Evolutionary conservation across 2,888 invertebrate species (phyloP).

Genomic region (Heliconius sara): DNA sequence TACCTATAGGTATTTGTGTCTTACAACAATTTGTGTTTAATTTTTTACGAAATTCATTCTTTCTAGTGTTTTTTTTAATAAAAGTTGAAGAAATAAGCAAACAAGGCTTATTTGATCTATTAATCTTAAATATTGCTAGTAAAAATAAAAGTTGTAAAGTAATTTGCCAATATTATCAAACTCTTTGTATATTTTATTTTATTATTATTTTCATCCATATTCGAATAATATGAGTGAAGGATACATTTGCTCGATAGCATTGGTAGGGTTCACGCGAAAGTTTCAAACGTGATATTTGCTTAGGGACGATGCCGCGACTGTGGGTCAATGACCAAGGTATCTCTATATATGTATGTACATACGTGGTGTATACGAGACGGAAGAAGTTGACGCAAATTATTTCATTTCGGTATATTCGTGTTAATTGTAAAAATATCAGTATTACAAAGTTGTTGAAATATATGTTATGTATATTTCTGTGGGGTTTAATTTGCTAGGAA

Average conservation of each 20-base stretch:
- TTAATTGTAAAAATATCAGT: background rate
- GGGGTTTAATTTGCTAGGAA: background rate
- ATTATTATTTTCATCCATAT: background rate
- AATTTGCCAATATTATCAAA: background rate
- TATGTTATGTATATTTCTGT: background rate
- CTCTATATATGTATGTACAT: background rate
- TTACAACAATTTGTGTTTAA: background rate
- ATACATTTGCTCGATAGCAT: conserved; percentile 16
- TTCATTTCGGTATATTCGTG: background rate
- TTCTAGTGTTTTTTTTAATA: background rate
- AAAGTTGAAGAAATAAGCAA: background rate
- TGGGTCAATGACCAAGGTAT: conserved; percentile 26
- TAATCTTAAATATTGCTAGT: background rate
- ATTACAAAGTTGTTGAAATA: background rate
- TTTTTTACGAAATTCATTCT: background rate
- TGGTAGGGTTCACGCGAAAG: conserved; percentile 24
- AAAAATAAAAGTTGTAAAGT: background rate
- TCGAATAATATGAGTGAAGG: conserved; percentile 4
- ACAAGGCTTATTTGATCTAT: background rate
- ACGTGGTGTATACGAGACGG: background rate
- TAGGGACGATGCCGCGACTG: conserved; percentile 24
- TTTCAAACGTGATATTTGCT: conserved; percentile 23
- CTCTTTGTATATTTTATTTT: background rate
- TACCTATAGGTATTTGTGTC: background rate
- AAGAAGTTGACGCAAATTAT: background rate